phyloP scores from a whole-genome alignment of 2,888 invertebrate species.

The Colostygia pectinataria region DNA sequence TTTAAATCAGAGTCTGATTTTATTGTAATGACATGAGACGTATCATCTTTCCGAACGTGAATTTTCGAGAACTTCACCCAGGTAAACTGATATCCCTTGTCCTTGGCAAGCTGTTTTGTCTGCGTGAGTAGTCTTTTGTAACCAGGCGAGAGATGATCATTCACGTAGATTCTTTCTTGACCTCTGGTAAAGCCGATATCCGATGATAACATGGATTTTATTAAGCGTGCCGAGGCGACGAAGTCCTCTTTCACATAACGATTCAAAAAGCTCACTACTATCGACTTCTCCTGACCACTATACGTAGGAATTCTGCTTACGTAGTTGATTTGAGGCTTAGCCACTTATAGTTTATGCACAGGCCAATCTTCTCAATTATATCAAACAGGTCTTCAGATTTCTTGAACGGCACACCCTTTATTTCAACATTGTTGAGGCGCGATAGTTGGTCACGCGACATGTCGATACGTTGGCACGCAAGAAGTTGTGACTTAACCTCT shows the following conservation, averaged over 20 bases:
- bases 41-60: constrained; percentile 23
- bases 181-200: constrained; percentile 1
- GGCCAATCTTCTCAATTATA: not conserved
- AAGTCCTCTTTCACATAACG: constrained; percentile 11
- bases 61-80: constrained; percentile 26
- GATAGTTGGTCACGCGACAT: not conserved
- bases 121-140: constrained; percentile 15
- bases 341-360: not conserved
- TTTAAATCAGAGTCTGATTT: constrained; percentile 5
- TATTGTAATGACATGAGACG: constrained; percentile 8
- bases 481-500: not conserved
- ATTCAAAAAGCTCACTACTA: constrained; percentile 4
- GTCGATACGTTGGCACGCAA: not conserved
- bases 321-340: constrained; percentile 4
- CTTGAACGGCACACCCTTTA: constrained; percentile 7
- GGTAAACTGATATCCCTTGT: constrained; percentile 9
- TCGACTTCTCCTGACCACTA: not conserved
- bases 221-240: not conserved
- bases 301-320: not conserved
- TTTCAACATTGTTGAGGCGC: constrained; percentile 7
- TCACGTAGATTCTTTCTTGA: constrained; percentile 2
- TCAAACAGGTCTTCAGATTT: constrained; percentile 7
- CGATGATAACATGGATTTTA: not conserved
- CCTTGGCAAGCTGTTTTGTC: constrained; percentile 14
- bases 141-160: constrained; percentile 10